Evolutionary conservation across 2,113 vertebrate species (phyloP).

Genomic region (Tetrax tetrax): DNA sequence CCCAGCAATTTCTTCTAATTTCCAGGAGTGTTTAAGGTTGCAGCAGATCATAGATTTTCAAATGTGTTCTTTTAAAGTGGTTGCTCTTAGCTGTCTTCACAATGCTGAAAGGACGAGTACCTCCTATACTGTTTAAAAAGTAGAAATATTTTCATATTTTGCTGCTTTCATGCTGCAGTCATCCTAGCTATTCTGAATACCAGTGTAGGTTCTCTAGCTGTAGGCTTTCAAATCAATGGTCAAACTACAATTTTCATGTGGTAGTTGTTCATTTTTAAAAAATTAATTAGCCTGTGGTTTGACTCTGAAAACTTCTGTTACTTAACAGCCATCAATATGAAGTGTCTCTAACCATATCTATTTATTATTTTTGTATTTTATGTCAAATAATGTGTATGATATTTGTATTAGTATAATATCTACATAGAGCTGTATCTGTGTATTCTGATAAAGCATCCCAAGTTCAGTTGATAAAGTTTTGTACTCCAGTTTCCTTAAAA

Average conservation of each 20-base stretch:
- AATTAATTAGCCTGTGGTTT: neutral
- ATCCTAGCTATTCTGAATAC: neutral
- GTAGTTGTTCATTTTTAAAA: neutral
- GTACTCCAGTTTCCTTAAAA: neutral
- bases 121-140: neutral
- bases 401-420: neutral
- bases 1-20: neutral
- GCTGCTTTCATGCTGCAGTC: neutral
- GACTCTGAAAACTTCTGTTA: neutral
- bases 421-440: fast-evolving
- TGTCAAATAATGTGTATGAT: neutral
- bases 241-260: neutral
- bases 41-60: neutral
- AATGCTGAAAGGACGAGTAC: neutral
- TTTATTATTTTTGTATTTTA: neutral
- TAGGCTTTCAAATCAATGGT: neutral
- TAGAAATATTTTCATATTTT: neutral
- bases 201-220: neutral
- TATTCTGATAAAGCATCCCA: neutral
- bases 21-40: neutral
- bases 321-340: neutral
- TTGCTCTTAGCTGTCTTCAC: neutral
- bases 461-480: neutral
- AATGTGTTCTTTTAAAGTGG: neutral
- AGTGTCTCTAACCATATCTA: neutral